Percentiles rank a stretch among this genome's conserved stretches.
Evolutionary conservation across 2,888 invertebrate genomes (phyloP).

Genomic region (Lithodes maja): DNA sequence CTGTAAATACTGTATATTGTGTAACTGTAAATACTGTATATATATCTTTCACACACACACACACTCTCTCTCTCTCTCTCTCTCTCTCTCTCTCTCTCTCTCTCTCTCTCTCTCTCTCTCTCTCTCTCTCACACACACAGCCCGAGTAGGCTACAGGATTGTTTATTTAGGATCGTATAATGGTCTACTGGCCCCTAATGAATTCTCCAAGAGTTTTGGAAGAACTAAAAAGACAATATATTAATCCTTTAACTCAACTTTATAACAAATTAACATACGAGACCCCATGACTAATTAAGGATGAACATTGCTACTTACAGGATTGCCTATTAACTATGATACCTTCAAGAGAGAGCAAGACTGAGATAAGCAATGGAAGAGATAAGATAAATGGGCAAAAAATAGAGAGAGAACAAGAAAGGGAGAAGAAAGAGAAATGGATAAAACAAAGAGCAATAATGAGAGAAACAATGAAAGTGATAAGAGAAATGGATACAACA

Average conservation of each 20-base stretch:
- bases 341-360: background rate
- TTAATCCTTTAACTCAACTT: too few relatives aligned
- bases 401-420: background rate
- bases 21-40: background rate
- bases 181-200: too few relatives aligned
- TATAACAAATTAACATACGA: too few relatives aligned
- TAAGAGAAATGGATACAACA: background rate
- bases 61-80: background rate
- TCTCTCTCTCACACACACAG: background rate
- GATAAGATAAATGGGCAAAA: background rate
- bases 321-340: background rate
- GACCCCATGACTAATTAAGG: too few relatives aligned
- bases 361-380: background rate
- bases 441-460: background rate
- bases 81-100: background rate
- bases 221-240: too few relatives aligned
- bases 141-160: too few relatives aligned
- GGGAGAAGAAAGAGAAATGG: background rate
- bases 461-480: background rate
- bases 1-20: too few relatives aligned
- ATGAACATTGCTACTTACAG: too few relatives aligned
- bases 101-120: background rate
- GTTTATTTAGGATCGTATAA: too few relatives aligned
- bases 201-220: too few relatives aligned
- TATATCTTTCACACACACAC: background rate